Base-by-base conservation (phyloP, 30 jellyfish, hydroid and myxozoan species). In the Phacellophora camtschatica region DNA sequence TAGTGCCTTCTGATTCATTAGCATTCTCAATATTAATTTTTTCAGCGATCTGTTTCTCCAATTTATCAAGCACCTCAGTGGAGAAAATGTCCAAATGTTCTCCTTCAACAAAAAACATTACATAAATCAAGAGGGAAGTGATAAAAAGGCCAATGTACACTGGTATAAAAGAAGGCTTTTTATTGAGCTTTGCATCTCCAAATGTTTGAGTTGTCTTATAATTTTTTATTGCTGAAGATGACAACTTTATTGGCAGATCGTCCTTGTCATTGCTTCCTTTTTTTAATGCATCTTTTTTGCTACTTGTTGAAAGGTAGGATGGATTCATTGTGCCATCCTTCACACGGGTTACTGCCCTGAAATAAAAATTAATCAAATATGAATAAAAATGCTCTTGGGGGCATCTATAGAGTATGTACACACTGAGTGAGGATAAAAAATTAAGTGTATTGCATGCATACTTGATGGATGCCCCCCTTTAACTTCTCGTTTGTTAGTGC, bases 51-150 rank as follows among this genome's bases (percentile, higher is more conserved):
- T 53, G 55, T 45, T 72, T 66, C 34, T 72, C 74, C 13, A 72
- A 51, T 32, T 72, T 19, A n/a, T 35, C 27, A 32, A 72, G 74
- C 11, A 34, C 41, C 24, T 80, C 84, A 19, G 83, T 66, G 25
- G 91, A 80, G 46, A 80, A 80, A 20, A 70, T 43, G 31, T 80
- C 84, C 32, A 80, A 32, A 6, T 81, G 71, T 45, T 80, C 84
- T 1, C 72, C 84, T 11, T 50, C 27, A 4, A 20, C 56, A 57
- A 64, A 80, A 29, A 66, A 18, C 66, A 80, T 67, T 28, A 65
- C 62, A 65, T 41, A 25, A 0, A 22, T 18, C 74, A 80, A 48
- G 19, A 36, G 5, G 0, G 28, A 29, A 2, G 66, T 58, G 35
- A 64, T 23, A 2, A 53, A 30, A 1, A 33, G 10, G 16, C 91